Evolutionary conservation across 2,113 vertebrate genomes (phyloP).

Genomic region (Lepus europaeus): DNA sequence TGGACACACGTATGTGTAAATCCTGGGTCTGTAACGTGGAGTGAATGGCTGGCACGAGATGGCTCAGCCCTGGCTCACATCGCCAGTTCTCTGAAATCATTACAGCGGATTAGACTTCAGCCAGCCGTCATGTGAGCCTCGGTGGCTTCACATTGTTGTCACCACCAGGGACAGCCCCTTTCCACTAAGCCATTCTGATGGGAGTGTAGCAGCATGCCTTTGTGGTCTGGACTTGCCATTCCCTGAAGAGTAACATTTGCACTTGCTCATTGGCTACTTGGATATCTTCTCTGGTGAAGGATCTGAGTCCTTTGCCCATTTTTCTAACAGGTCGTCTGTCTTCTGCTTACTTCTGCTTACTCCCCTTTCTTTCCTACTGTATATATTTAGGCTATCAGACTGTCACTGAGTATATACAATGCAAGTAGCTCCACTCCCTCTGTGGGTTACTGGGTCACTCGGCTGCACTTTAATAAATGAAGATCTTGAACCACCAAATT

Average conservation of each 20-base stretch:
- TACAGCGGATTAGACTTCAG: not conserved
- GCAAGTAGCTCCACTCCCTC: not conserved
- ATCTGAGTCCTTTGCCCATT: not conserved
- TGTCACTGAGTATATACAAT: not conserved
- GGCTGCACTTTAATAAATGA: conserved; percentile 1
- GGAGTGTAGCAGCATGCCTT: not conserved
- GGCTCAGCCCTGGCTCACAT: not conserved
- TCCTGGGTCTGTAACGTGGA: not conserved
- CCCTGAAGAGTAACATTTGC: not conserved
- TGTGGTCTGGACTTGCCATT: not conserved
- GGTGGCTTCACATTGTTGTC: not conserved
- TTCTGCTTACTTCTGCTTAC: not conserved
- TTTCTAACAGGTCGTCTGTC: not conserved
- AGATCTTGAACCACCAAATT: conserved; percentile 16
- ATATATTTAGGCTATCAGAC: not conserved
- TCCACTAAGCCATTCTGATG: not conserved
- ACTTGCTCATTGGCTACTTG: not conserved
- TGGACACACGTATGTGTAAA: accelerated
- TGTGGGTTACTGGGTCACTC: not conserved
- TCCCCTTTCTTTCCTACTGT: not conserved
- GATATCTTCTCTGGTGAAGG: not conserved
- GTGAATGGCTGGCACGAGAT: accelerated
- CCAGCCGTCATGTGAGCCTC: not conserved
- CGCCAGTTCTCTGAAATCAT: not conserved
- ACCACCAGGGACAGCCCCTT: not conserved